These are phyloP conservation scores for Nephotettix cincticeps DNA, from an alignment of 1,140 invertebrate species.

Conservation along the genomic window DNA sequence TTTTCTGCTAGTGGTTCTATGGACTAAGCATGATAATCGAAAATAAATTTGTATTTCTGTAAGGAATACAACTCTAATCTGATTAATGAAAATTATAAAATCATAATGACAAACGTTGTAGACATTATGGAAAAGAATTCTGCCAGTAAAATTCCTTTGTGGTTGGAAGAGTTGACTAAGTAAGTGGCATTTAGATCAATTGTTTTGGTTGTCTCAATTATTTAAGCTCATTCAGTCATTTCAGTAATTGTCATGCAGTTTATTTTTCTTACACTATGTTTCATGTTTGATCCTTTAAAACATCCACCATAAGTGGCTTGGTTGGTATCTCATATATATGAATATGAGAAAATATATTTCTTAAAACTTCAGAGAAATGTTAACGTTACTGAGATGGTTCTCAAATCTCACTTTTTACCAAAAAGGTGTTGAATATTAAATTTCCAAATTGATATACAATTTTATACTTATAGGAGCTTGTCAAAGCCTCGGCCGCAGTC, in stretches of 20 bases:
- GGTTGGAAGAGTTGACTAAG: conserved; percentile 39
- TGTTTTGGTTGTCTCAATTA: no score
- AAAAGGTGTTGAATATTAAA: not conserved
- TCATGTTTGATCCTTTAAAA: not conserved
- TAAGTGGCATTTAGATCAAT: conserved; percentile 24
- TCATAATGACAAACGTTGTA: not conserved
- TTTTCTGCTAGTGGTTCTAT: no score
- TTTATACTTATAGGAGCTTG: conserved; percentile 24
- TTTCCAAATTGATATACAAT: not conserved
- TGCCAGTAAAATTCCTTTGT: conserved; percentile 33
- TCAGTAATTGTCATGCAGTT: no score
- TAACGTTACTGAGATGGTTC: not conserved
- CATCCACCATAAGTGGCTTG: not conserved
- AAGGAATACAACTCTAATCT: no score
- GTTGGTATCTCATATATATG: not conserved
- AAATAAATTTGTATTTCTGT: no score
- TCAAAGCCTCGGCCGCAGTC: conserved; percentile 33
- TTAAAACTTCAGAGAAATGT: not conserved
- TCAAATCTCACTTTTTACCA: not conserved
- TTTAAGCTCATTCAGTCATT: no score
- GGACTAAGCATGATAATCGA: no score
- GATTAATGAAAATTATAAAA: not conserved
- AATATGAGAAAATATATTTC: not conserved
- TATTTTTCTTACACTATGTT: not conserved
- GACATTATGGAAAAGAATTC: conserved; percentile 23